Evolutionary conservation across 2,888 invertebrate genomes (phyloP), one percentile per base, ranked within the genome.

Genomic region (Cyclophora punctaria): DNA sequence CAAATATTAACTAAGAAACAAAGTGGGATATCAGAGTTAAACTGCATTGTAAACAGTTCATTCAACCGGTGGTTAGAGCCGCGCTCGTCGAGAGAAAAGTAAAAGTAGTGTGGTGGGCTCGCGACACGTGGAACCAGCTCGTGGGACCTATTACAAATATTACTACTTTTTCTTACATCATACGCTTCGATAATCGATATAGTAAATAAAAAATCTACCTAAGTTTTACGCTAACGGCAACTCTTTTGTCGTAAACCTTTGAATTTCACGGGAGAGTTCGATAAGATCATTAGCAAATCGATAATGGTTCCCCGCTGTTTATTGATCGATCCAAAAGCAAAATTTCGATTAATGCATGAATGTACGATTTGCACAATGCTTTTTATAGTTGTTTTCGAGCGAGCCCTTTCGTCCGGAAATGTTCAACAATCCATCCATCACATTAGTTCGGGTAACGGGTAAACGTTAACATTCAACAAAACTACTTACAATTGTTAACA

Each of bases 211-310:
- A 47, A 35, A 55, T 56, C 37, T 37, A 37, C 4, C 4, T 50
- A 49, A 51, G 55, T 5, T 20, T 20, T 20, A 20, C 53, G 47
- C 52, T 56, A 83, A 78, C 72, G 73, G 75, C 76, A 78, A 75
- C 73, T 80, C 77, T 76, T 60, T 80, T 81, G 75, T 83, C 70
- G 57, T 52, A 53, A 58, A 55, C 53, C 59, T 56, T 59, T 51
- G 56, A 68, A 69, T 74, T 75, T 71, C 71, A 75, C 64, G 72
- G 69, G 69, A 74, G 71, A 66, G 65, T 67, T 60, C 80, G 78
- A 81, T 82, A 82, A 81, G 71, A 84, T 85, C 87, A 86, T 87
- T 86, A 86, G 68, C 66, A 62, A 76, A 75, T 79, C 69, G 63
- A 72, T 70, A 68, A 66, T 64, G 73, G 71, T 66, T 67, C 78